Conservation (phyloP, 2,113 vertebrate genomes). For the Lepisosteus oculatus region DNA sequence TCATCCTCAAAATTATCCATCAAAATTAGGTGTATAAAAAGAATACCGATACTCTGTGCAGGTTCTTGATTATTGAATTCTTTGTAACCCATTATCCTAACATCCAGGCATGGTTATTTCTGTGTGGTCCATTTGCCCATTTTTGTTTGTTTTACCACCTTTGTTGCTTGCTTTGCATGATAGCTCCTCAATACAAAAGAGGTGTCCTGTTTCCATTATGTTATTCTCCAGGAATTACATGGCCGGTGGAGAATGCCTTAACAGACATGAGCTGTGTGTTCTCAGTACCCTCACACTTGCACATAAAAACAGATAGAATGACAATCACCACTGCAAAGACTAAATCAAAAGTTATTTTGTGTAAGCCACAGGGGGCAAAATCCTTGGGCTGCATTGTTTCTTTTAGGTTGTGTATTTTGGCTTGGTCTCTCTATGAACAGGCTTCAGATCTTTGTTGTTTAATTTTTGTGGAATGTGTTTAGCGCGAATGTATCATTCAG, state of each 20-base stretch:
- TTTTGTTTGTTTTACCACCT: neutral
- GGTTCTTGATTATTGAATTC: too few relatives aligned
- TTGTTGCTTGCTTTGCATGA: conserved; percentile 14
- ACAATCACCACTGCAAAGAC: conserved; percentile 2
- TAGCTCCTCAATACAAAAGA: conserved; percentile 26
- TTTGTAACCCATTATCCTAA: too few relatives aligned
- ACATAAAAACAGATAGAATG: conserved; percentile 29
- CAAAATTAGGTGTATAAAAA: too few relatives aligned
- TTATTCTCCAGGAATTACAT: conserved; percentile 9
- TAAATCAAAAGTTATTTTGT: neutral
- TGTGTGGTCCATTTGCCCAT: conserved; percentile 21
- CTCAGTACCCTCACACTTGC: conserved; percentile 7
- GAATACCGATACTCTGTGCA: too few relatives aligned
- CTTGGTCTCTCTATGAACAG: neutral
- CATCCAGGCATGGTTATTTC: neutral
- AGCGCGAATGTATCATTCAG: conserved; percentile 28
- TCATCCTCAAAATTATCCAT: too few relatives aligned
- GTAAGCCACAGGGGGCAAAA: neutral
- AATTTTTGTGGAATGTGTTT: conserved; percentile 48
- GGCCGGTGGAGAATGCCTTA: neutral
- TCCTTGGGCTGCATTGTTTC: neutral
- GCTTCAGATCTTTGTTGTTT: neutral
- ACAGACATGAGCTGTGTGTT: neutral
- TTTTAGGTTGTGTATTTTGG: neutral
- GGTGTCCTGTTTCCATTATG: conserved; percentile 8